These are phyloP conservation scores for Cerastoderma edule DNA, from an alignment of 2,888 invertebrate species.

Conservation along the genomic window DNA sequence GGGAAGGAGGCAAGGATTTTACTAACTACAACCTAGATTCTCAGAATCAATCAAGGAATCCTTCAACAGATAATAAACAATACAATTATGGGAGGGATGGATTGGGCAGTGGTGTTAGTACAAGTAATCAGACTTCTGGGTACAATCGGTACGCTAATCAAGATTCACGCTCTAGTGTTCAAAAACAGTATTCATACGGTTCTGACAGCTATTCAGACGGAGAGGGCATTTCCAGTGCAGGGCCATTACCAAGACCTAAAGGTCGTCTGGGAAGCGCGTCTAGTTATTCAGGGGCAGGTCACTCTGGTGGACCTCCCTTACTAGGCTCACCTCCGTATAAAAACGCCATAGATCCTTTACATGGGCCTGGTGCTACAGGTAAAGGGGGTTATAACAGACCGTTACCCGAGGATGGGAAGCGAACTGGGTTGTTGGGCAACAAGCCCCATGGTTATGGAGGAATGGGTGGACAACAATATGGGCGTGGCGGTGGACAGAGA, in stretches of 20 bases:
- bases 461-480: slow-evolving; percentile 37
- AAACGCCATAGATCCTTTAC: slow-evolving; percentile 19
- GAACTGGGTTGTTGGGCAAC: slow-evolving; percentile 42
- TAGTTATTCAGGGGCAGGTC: slow-evolving; percentile 26
- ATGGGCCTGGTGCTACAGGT: slow-evolving; percentile 12
- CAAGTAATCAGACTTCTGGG: not conserved
- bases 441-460: slow-evolving; percentile 34
- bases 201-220: slow-evolving; percentile 42
- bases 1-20: slow-evolving; percentile 14
- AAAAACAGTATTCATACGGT: slow-evolving; percentile 52
- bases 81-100: slow-evolving; percentile 18
- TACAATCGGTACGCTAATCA: slow-evolving; percentile 24
- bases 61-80: not conserved
- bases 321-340: slow-evolving; percentile 47
- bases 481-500: slow-evolving; percentile 37
- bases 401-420: slow-evolving; percentile 34
- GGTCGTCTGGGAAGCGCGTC: slow-evolving; percentile 39
- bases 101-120: slow-evolving; percentile 7
- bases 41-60: slow-evolving; percentile 18
- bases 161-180: slow-evolving; percentile 32
- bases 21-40: slow-evolving; percentile 29
- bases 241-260: too few relatives aligned
- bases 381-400: slow-evolving; percentile 39
- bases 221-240: slow-evolving; percentile 23
- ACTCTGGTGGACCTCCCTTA: slow-evolving; percentile 26